Base-by-base conservation (phyloP, 2,888 invertebrate species). In the Lissonota sp. region DNA sequence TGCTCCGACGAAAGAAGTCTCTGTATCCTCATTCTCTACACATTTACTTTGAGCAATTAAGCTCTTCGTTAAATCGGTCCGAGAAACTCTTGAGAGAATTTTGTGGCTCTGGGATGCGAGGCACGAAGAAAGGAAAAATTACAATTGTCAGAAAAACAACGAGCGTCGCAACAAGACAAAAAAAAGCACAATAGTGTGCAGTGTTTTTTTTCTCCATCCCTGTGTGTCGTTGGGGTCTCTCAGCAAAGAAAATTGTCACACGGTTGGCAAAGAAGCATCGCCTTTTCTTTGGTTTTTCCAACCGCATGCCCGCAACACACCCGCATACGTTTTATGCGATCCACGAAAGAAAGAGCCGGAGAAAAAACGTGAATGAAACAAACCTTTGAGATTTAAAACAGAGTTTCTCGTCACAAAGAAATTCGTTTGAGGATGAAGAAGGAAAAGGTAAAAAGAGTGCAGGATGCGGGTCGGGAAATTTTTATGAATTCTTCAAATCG, bases 41-140 rank as follows among this genome's bases (percentile, higher is more conserved):
- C 16, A 62, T 39, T 66, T 55, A 51, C 71, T 67, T 73, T 73
- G 67, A 73, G 46, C 49, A 69, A 73, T 73, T 69, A 72, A 79
- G 63, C 49, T 62, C 40, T 39, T 62, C 46, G 40, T 79, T 70
- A 58, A 58, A 70, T 66, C 7, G 74, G 57, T 63, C 57, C 37
- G 12, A 12, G 16, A 8, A 49, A 64, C 44, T 49, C 39, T 62
- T 44, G n/a, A 58, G 40, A 37, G 7, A 55, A 10, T 71, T 39
- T 44, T 46, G 14, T 44, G 26, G 26, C 14, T 63, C n/a, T 14
- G 53, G n/a, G 12, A 12, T 6, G 1, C 16, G 53, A 4, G 26
- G 26, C 16, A 12, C 14, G 53, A 39, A 7, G 37, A 64, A 64
- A 64, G 10, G 16, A 16, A 16, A 51, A 39, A 12, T 4, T 12